A percentile compares a stretch with the other conserved stretches of the same genome.
Conservation (phyloP, 2,888 invertebrate species). For the Clanis bilineata region DNA sequence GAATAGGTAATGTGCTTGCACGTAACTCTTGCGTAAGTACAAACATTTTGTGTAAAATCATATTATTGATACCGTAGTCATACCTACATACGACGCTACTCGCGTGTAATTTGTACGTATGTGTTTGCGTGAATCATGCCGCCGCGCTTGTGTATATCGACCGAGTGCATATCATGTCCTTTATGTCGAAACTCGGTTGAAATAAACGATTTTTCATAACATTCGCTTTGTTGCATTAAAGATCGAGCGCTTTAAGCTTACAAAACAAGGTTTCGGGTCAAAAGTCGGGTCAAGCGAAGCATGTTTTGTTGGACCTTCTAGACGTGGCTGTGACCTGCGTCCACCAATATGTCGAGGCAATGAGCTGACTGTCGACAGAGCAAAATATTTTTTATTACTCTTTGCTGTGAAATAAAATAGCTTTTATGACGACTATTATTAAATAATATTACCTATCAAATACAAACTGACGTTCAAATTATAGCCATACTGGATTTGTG, state of each 20-base stretch:
- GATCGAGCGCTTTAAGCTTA: conserved; percentile 12
- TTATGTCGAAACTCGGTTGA: background rate
- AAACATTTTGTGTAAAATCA: conserved; percentile 1
- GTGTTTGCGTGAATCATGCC: background rate
- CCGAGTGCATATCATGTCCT: background rate
- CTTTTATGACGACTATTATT: background rate
- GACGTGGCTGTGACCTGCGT: conserved; percentile 12
- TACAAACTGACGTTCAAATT: background rate
- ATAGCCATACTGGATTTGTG: background rate
- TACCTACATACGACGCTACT: background rate
- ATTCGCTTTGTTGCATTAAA: conserved; percentile 8
- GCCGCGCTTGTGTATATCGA: background rate
- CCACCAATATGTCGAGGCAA: conserved; percentile 13
- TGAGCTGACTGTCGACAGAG: background rate
- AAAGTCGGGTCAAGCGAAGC: conserved; percentile 14
- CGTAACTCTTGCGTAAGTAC: background rate
- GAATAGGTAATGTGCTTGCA: background rate
- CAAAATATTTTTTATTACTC: conserved; percentile 2
- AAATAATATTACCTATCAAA: background rate
- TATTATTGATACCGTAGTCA: no score
- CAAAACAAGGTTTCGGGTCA: conserved; percentile 14
- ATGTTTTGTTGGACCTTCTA: conserved; percentile 14
- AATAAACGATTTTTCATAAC: conserved; percentile 12
- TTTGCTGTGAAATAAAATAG: background rate
- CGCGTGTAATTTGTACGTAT: background rate